Percentiles rank a stretch among this genome's conserved stretches.
Conservation (phyloP, 2,888 invertebrate species). For the Crossocerus cetratus region DNA sequence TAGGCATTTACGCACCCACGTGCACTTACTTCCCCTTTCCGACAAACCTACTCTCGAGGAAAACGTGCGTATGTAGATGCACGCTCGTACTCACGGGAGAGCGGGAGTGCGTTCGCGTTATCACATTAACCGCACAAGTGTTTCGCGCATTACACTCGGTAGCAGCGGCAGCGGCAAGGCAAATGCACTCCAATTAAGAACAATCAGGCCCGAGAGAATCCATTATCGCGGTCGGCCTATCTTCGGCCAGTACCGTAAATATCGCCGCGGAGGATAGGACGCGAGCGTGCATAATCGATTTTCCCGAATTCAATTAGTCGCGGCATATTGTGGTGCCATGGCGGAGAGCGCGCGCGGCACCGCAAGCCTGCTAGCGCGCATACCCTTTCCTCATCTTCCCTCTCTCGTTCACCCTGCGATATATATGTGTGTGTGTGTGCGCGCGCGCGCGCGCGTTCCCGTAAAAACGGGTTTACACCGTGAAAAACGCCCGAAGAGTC, state of each 20-base stretch:
- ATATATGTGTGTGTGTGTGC: too few species aligned
- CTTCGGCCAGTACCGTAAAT: constrained; percentile 10
- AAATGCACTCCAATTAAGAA: neutral
- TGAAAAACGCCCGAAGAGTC: constrained; percentile 16
- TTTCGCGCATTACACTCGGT: constrained; percentile 9
- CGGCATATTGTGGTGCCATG: constrained; percentile 42
- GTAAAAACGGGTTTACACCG: neutral
- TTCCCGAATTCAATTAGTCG: constrained; percentile 51
- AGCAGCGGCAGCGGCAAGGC: constrained; percentile 5
- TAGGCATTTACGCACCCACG: too few species aligned
- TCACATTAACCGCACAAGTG: constrained; percentile 9
- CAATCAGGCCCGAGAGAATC: constrained; percentile 4
- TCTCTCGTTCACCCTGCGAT: neutral
- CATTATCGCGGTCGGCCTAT: neutral
- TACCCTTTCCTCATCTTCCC: constrained; percentile 8
- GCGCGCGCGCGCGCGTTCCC: neutral
- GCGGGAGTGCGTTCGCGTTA: neutral
- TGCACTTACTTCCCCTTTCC: neutral
- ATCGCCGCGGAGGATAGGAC: constrained; percentile 20
- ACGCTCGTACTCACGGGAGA: neutral
- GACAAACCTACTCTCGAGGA: neutral
- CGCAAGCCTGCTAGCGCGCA: constrained; percentile 12
- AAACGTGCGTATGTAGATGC: too few species aligned
- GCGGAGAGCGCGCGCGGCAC: constrained; percentile 13
- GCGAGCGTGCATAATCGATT: constrained; percentile 45